Conservation (phyloP, 2,797 vertebrate species). For the Falco novaeseelandiae region DNA sequence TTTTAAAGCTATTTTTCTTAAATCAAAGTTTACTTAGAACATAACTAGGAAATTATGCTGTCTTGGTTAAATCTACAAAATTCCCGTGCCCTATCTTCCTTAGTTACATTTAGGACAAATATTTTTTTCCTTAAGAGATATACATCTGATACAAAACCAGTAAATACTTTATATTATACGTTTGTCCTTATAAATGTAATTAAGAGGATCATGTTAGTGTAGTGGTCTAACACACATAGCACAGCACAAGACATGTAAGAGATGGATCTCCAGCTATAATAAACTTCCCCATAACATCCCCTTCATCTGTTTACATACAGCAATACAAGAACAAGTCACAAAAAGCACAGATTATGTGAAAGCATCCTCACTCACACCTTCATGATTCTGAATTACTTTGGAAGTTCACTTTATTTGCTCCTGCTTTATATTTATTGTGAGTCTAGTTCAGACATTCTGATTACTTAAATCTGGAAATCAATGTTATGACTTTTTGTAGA, state of each 20-base stretch:
- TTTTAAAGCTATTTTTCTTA: constrained; percentile 4
- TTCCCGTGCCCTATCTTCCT: not conserved
- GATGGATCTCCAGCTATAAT: not conserved
- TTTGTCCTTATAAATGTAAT: not conserved
- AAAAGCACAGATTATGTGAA: not conserved
- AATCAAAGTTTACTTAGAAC: not conserved
- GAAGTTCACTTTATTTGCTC: not conserved
- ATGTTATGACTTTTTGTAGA: not conserved
- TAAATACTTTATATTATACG: not conserved
- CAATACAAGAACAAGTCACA: not conserved
- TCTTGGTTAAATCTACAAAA: not conserved
- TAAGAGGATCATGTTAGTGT: not conserved
- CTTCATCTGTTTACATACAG: not conserved
- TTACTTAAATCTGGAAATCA: not conserved
- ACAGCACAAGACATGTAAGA: not conserved
- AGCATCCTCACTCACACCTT: not conserved
- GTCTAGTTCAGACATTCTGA: not conserved
- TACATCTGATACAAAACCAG: not conserved
- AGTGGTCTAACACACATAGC: not conserved
- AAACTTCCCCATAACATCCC: not conserved
- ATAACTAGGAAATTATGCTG: not conserved
- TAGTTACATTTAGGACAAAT: not conserved
- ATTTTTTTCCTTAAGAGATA: not conserved
- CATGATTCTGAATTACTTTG: not conserved
- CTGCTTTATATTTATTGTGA: not conserved